Evolutionary conservation across 2,888 invertebrate species (phyloP).

Genomic region (Pachliopta kotzebuea): DNA sequence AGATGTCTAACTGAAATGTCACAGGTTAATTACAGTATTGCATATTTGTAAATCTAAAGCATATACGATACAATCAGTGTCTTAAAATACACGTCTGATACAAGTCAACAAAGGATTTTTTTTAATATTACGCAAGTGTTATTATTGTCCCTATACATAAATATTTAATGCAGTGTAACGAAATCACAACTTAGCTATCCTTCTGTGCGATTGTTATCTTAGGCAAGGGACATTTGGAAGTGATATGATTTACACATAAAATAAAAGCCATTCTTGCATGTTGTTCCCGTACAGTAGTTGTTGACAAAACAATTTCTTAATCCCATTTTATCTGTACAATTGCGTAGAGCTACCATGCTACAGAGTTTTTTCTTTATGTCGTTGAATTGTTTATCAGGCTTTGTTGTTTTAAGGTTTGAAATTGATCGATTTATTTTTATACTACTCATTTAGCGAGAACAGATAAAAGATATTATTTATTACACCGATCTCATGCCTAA

Average conservation of each 20-base stretch:
- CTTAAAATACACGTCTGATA: not conserved
- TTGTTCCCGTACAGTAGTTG: not conserved
- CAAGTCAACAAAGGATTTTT: not conserved
- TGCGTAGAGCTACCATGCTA: constrained; percentile 65
- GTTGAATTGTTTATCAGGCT: constrained; percentile 58
- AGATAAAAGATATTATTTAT: not conserved
- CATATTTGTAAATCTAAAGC: too few relatives aligned
- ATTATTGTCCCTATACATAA: constrained; percentile 54
- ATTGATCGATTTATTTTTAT: constrained; percentile 4
- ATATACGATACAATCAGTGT: not conserved
- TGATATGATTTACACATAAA: not conserved
- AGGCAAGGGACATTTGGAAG: constrained; percentile 9
- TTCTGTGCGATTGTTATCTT: constrained; percentile 33
- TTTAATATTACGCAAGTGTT: constrained; percentile 53
- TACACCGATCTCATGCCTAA: not conserved
- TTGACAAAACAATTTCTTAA: constrained; percentile 31
- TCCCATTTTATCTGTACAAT: constrained; percentile 37
- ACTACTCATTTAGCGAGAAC: not conserved
- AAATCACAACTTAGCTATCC: constrained; percentile 43
- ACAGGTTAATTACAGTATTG: too few relatives aligned
- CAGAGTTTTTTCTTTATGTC: constrained; percentile 52
- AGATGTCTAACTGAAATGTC: not conserved
- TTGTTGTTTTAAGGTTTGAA: constrained; percentile 37
- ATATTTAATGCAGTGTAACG: constrained; percentile 63
- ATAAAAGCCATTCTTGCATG: constrained; percentile 35